Evolutionary conservation across 2,888 invertebrate species (phyloP), one percentile per base, ranked within the genome.

Genomic region (Tiliacea aurago): DNA sequence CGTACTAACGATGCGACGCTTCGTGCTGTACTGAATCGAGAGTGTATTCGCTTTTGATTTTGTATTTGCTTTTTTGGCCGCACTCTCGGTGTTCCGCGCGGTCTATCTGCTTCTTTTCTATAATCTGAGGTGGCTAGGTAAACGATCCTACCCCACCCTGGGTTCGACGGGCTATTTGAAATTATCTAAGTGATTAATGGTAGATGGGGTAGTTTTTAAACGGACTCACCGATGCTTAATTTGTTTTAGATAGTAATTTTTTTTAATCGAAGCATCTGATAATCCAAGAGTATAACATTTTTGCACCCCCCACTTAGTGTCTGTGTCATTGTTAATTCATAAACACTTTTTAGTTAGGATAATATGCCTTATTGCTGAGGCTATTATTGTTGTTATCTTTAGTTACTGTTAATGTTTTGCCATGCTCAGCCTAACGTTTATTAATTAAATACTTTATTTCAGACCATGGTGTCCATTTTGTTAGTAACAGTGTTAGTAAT

Each of bases 111-210:
- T n/a, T n/a, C n/a, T n/a, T n/a, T n/a, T n/a, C n/a, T n/a, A n/a
- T n/a, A n/a, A n/a, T n/a, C n/a, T n/a, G n/a, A n/a, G n/a, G 90
- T 77, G 90, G 83, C 81, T 71, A 55, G 78, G 86, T 82, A 86
- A 86, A 71, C 78, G 80, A 81, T 77, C 70, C 68, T 72, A 67
- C 82, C 61, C 56, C 53, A 51, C 72, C 70, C 72, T 58, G 4
- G 23, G 13, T 63, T 63, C 28, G 13, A 7, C 5, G 47, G n/a
- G 47, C 18, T 58, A 51, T 28, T 62, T 58, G n/a, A 63, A 67
- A 55, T 68, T 18, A 37, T n/a, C 51, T 59, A 23, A 53, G 71
- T 67, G 41, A 56, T 66, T 43, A 70, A 70, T n/a, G 9, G 28
- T 51, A 28, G n/a, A 15, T 11, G 13, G 53, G 37, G 15, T 45